Conservation (phyloP, 2,113 vertebrate genomes). For the Plecturocebus donacophilus region DNA sequence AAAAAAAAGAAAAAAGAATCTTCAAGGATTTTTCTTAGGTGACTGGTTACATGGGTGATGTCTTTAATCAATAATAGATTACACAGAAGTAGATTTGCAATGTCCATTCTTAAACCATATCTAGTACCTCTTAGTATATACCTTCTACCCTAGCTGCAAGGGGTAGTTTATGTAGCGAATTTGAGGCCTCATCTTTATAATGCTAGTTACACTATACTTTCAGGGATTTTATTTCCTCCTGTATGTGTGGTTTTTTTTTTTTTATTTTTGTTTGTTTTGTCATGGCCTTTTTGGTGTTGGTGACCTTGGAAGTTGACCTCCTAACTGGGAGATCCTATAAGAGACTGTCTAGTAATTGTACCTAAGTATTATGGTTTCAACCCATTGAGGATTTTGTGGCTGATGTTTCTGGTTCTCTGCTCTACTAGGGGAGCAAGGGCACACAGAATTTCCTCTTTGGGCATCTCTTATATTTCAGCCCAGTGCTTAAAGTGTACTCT, state of each 20-base stretch:
- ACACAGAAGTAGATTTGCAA: not conserved
- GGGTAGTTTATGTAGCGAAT: not conserved
- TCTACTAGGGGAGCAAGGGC: not conserved
- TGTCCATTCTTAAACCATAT: not conserved
- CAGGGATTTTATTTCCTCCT: not conserved
- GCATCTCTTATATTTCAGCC: not conserved
- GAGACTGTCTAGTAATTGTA: not conserved
- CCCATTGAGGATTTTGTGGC: not conserved
- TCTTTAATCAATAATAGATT: not conserved
- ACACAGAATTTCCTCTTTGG: not conserved
- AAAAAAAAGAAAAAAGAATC: not conserved
- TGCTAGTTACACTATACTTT: not conserved
- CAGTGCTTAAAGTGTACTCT: not conserved
- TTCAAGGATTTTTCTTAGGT: not conserved
- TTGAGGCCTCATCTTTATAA: slow-evolving; percentile 24
- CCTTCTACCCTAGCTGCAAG: not conserved
- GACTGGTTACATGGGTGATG: slow-evolving; percentile 12
- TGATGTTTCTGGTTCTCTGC: not conserved
- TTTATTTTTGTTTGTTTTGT: slow-evolving; percentile 16
- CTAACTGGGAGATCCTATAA: not conserved
- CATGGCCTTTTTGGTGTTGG: not conserved
- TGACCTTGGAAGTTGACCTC: not conserved
- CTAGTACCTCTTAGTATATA: not conserved
- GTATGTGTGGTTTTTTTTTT: not conserved
- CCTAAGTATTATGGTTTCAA: not conserved